These are phyloP conservation scores for Eupithecia tripunctaria DNA, from an alignment of 2,888 invertebrate genomes.

Conservation along the genomic window DNA sequence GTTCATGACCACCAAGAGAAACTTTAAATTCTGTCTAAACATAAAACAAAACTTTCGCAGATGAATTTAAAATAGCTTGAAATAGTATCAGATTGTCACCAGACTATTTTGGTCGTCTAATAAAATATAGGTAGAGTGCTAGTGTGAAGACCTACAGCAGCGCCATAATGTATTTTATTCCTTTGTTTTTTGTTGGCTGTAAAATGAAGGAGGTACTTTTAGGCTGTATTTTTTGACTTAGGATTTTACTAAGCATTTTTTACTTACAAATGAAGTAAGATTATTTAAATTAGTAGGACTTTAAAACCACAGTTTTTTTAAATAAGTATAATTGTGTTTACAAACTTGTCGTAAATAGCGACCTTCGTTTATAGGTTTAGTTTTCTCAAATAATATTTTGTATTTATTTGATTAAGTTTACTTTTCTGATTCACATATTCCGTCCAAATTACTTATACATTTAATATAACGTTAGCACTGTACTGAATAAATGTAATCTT, in stretches of 20 bases:
- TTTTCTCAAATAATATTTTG: not conserved
- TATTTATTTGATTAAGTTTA: conserved; percentile 21
- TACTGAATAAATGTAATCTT: conserved; percentile 56
- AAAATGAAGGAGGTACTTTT: not conserved
- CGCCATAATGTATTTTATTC: not conserved
- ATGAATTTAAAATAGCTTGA: not conserved
- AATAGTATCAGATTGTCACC: not conserved
- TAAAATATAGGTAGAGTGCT: not conserved
- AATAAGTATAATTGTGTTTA: not conserved
- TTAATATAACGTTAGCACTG: conserved; percentile 44
- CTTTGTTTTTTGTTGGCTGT: not conserved
- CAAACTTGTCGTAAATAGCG: not conserved
- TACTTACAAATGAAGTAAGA: not conserved
- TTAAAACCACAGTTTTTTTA: not conserved
- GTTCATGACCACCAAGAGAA: not conserved
- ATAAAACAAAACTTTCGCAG: not conserved
- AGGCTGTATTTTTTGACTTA: not conserved
- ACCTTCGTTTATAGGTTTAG: conserved; percentile 3
- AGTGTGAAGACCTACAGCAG: not conserved
- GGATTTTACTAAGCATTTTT: not conserved
- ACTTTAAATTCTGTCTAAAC: not conserved
- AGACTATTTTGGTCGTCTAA: not conserved
- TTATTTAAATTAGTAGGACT: not conserved
- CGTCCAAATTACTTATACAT: conserved; percentile 48
- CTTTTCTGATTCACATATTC: conserved; percentile 30